phyloP scores from a whole-genome alignment of 1,140 invertebrate species.

The Microplitis demolitor region DNA sequence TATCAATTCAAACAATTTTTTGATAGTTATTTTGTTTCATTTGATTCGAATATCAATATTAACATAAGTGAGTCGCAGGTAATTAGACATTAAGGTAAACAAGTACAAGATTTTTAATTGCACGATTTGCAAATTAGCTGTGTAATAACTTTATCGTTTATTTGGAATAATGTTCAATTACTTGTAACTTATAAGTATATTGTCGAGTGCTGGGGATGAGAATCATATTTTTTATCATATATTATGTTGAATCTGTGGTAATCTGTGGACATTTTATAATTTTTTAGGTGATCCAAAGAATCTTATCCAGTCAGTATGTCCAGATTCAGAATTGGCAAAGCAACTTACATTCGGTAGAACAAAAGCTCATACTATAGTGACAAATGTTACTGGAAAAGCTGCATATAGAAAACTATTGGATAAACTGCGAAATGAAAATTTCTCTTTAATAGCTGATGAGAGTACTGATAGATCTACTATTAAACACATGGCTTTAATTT shows the following conservation, averaged over 20 bases:
- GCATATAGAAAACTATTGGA: slow-evolving; percentile 3
- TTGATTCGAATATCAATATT: too few relatives aligned
- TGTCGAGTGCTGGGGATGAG: too few relatives aligned
- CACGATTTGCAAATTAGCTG: too few relatives aligned
- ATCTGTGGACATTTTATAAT: neutral
- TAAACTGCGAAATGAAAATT: slow-evolving; percentile 21
- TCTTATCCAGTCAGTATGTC: slow-evolving; percentile 26
- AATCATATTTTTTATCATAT: neutral
- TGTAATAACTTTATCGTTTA: too few relatives aligned
- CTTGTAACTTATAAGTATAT: too few relatives aligned
- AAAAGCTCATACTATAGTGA: slow-evolving; percentile 28
- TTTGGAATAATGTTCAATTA: too few relatives aligned
- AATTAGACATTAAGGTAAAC: too few relatives aligned
- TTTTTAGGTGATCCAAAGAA: neutral
- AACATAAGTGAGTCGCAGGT: too few relatives aligned
- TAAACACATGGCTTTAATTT: slow-evolving; percentile 28
- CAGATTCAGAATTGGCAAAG: slow-evolving; percentile 33
- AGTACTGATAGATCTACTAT: slow-evolving; percentile 26
- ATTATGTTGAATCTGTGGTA: neutral
- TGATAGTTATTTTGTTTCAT: too few relatives aligned
- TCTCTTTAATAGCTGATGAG: slow-evolving; percentile 34
- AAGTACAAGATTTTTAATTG: too few relatives aligned
- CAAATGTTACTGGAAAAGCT: slow-evolving; percentile 26
- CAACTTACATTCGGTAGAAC: slow-evolving; percentile 25
- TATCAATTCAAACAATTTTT: too few relatives aligned